Percentiles rank a stretch among this genome's conserved stretches.
These are phyloP conservation scores for Ctenicera cuprea DNA, from an alignment of 2,888 invertebrate genomes.

Conservation along the genomic window DNA sequence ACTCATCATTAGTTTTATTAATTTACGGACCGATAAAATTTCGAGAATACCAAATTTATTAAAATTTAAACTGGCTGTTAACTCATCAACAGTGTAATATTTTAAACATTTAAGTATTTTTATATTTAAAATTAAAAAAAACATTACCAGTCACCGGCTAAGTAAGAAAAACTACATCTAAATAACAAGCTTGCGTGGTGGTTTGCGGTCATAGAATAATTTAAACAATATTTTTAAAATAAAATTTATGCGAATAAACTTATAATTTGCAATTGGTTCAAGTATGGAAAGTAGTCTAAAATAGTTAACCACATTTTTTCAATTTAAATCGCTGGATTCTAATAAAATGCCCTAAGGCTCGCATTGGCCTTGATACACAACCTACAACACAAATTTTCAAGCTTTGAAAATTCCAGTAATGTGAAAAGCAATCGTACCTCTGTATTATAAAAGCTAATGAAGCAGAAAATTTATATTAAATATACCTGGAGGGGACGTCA, in stretches of 20 bases:
- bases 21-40: too few species aligned
- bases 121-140: too few species aligned
- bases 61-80: too few species aligned
- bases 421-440: not conserved
- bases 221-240: not conserved
- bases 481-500: not conserved
- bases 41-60: too few species aligned
- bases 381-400: too few species aligned
- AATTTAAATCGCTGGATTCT: not conserved
- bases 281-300: not conserved
- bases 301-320: not conserved
- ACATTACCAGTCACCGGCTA: too few species aligned
- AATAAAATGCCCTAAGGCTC: not conserved
- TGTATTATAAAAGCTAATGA: not conserved
- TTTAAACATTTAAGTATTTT: too few species aligned
- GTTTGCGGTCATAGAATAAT: not conserved
- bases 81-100: too few species aligned
- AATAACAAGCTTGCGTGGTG: too few species aligned
- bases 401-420: too few species aligned
- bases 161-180: too few species aligned
- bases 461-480: constrained; percentile 8
- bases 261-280: constrained; percentile 11
- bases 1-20: too few species aligned
- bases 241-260: not conserved
- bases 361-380: not conserved